A percentile compares a stretch with the other conserved stretches of the same genome.
phyloP scores from a whole-genome alignment of 2,113 vertebrate species.

The Vireo altiloquus region DNA sequence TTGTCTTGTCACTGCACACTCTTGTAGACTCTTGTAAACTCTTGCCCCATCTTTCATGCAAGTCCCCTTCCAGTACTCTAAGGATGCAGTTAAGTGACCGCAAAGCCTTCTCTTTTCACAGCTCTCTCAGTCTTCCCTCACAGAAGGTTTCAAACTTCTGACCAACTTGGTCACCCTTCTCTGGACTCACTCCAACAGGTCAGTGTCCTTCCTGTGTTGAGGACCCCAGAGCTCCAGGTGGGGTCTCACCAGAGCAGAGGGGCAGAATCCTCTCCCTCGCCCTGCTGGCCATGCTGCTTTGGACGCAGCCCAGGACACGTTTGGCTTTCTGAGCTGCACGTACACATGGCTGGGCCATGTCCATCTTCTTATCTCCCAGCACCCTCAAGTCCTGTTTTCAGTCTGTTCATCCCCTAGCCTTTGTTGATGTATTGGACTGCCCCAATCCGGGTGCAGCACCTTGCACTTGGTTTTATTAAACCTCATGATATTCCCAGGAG shows the following conservation, averaged over 20 bases:
- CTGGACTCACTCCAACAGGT: neutral
- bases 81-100: neutral
- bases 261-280: neutral
- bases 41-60: neutral
- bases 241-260: neutral
- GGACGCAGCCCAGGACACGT: neutral
- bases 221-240: neutral
- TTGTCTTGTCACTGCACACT: neutral
- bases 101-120: neutral
- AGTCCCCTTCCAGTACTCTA: neutral
- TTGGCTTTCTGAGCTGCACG: neutral
- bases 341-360: neutral
- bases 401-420: neutral
- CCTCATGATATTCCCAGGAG: neutral
- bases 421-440: neutral
- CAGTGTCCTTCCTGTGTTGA: neutral
- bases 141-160: neutral
- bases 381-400: rapidly evolving
- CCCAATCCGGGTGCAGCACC: neutral
- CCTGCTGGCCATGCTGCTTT: neutral
- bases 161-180: neutral
- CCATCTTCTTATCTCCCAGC: neutral
- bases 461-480: neutral
- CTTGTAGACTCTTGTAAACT: neutral
- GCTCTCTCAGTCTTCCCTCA: neutral